A percentile compares a stretch with the other conserved stretches of the same genome.
Evolutionary conservation across 2,113 vertebrate genomes (phyloP).

Genomic region (Tragelaphus strepsiceros): DNA sequence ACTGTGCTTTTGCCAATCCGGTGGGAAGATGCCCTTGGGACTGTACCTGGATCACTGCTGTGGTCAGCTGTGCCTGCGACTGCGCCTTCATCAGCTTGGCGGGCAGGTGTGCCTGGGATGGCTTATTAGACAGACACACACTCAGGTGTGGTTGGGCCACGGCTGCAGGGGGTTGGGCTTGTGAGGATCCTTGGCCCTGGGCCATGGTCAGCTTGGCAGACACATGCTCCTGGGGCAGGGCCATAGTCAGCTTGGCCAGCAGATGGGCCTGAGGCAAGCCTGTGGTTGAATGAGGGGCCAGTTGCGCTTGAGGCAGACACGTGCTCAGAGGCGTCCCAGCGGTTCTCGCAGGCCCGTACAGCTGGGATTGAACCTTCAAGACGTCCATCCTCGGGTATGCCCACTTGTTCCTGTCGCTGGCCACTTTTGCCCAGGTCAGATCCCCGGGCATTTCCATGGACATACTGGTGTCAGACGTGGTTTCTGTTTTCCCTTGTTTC

Average conservation of each 20-base stretch:
- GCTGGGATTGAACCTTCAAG: background rate
- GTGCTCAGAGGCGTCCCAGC: background rate
- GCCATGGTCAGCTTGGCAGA: background rate
- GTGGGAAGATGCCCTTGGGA: background rate
- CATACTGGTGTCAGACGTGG: fast-evolving
- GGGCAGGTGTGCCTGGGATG: background rate
- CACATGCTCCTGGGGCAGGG: background rate
- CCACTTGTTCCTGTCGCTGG: fast-evolving
- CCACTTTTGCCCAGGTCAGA: background rate
- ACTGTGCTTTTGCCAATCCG: background rate
- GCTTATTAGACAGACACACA: fast-evolving
- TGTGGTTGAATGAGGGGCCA: background rate
- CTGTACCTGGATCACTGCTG: background rate
- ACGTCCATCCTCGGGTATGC: background rate
- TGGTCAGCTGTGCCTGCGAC: background rate
- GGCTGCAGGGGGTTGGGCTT: background rate
- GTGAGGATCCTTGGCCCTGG: background rate
- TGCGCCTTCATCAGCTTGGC: background rate
- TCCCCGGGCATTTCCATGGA: fast-evolving
- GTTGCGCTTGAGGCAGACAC: fast-evolving
- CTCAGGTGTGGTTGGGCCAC: background rate
- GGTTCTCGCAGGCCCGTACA: background rate
- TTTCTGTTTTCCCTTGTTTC: background rate
- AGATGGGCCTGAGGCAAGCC: background rate
- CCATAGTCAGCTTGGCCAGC: background rate